phyloP scores from a whole-genome alignment of 2,113 vertebrate genomes.

The Caretta caretta region DNA sequence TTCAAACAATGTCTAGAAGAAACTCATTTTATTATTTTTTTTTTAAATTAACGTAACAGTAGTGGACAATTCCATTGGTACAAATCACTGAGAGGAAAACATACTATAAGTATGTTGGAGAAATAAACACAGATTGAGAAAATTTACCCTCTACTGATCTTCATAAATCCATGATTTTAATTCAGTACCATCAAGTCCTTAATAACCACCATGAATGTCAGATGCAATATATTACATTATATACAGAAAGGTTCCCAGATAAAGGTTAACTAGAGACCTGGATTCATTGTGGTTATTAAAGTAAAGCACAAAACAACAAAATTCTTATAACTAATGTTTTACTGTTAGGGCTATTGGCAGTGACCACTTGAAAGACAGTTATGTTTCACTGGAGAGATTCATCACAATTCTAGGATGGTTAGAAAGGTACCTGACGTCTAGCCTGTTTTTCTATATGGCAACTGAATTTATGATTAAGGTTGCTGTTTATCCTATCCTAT shows the following conservation, averaged over 20 bases:
- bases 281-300: background rate
- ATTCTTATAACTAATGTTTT: background rate
- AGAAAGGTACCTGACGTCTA: background rate
- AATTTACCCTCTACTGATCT: background rate
- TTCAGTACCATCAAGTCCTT: background rate
- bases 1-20: background rate
- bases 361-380: background rate
- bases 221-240: background rate
- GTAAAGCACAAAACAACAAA: accelerated
- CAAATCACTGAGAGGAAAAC: background rate
- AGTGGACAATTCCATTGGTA: background rate
- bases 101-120: background rate
- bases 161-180: background rate
- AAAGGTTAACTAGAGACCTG: background rate
- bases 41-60: background rate
- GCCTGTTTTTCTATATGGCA: background rate
- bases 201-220: background rate
- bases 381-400: background rate
- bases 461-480: background rate
- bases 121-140: background rate
- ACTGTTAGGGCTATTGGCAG: background rate
- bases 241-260: background rate
- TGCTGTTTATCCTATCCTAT: background rate
- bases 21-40: background rate
- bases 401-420: background rate